A percentile compares a stretch with the other conserved stretches of the same genome.
phyloP scores from a whole-genome alignment of 2,888 invertebrate genomes.

The Phytoseiulus persimilis region DNA sequence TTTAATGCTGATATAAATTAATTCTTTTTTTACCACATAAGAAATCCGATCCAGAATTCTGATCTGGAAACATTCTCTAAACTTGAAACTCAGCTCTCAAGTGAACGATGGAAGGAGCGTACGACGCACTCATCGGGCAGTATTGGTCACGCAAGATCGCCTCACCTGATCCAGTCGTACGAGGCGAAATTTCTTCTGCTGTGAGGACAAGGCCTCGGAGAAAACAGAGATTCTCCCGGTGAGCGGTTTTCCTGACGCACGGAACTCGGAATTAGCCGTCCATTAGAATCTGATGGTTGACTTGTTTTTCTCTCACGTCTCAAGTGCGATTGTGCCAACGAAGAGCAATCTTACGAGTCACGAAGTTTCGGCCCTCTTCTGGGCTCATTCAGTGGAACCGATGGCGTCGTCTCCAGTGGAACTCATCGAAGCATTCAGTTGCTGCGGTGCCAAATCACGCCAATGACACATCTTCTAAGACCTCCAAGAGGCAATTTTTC shows the following conservation, averaged over 20 bases:
- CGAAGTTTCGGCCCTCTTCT: neutral
- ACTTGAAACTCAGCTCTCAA: too few relatives aligned
- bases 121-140: too few relatives aligned
- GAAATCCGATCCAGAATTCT: too few relatives aligned
- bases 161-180: too few relatives aligned
- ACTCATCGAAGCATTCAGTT: neutral
- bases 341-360: neutral
- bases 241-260: neutral
- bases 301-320: neutral
- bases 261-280: neutral
- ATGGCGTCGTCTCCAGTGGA: neutral
- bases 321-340: neutral
- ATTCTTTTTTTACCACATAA: too few relatives aligned
- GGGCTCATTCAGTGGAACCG: neutral
- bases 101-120: too few relatives aligned
- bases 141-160: too few relatives aligned
- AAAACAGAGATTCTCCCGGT: too few relatives aligned
- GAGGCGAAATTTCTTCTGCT: too few relatives aligned
- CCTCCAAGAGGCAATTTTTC: neutral
- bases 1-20: too few relatives aligned
- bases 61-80: too few relatives aligned
- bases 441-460: neutral
- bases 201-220: too few relatives aligned
- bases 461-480: neutral
- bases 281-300: neutral